Evolutionary conservation across 2,888 invertebrate genomes (phyloP), one percentile per base, ranked within the genome.

Genomic region (Nymphalis urticae): DNA sequence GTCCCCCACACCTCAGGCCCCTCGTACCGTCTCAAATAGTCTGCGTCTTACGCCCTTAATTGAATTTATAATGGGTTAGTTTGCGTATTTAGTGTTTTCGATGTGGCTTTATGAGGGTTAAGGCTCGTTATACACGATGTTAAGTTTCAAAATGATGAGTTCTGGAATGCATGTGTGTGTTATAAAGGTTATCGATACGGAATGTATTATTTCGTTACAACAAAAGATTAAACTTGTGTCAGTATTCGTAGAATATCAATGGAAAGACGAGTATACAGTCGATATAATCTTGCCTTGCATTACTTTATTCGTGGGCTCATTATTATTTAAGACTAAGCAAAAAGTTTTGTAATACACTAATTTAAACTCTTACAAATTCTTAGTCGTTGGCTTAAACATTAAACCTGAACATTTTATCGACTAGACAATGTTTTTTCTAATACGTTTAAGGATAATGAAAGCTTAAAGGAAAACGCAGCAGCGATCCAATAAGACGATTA

Each of bases 11-110:
- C 65, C 68, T 60, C 54, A 4, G 17, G 47, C 54, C 50, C 68
- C 53, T 2, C 62, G 68, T 68, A 72, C 77, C 75, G 72, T 82
- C 82, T 80, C 86, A 85, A 87, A 89, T 87, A 87, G 86, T 88
- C 85, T 86, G 76, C 85, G 84, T 86, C 88, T 87, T 87, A 83
- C 85, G 84, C 78, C 78, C 83, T 85, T 91, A 89, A 90, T 91
- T 89, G 90, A 90, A 91, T 90, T 89, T 90, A 90, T 91, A 91
- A 91, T 89, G 83, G 88, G 85, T 87, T 86, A 88, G 88, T 89
- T 88, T 84, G 87, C 83, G 87, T 88, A 86, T 89, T 68, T 71
- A 71, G 66, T 69, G 73, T 70, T 70, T 69, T 75, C 74, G 68
- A 66, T 69, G 72, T 56, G 74, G 72, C 68, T 70, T 63, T 50